Evolutionary conservation across 2,113 vertebrate species (phyloP).

Genomic region (Bolborhynchus lineola): DNA sequence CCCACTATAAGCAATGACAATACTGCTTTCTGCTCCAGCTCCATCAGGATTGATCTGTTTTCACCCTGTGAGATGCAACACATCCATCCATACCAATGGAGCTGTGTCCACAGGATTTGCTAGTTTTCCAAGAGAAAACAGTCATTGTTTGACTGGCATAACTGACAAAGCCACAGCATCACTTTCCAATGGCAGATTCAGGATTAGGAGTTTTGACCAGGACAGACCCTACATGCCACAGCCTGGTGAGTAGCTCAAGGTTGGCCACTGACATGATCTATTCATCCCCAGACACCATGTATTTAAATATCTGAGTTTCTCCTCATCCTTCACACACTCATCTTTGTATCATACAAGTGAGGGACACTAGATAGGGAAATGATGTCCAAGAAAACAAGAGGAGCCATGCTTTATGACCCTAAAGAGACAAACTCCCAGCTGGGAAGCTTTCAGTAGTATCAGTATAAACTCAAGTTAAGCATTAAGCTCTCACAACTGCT

Average conservation of each 20-base stretch:
- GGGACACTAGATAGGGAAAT: fast-evolving
- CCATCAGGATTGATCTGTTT: not conserved
- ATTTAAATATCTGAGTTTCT: not conserved
- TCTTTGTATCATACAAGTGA: too few relatives aligned
- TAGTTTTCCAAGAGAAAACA: not conserved
- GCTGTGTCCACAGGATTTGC: fast-evolving
- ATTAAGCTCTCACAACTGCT: not conserved
- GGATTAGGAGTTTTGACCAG: not conserved
- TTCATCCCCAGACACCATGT: fast-evolving
- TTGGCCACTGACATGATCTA: fast-evolving
- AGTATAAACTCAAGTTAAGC: not conserved
- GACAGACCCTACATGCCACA: not conserved
- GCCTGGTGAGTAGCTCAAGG: not conserved
- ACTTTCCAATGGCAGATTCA: not conserved
- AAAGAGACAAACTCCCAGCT: not conserved
- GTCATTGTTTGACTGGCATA: fast-evolving
- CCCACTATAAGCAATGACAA: not conserved
- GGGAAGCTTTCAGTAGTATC: not conserved
- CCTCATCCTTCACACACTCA: not conserved
- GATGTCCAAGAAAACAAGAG: not conserved
- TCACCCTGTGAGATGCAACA: fast-evolving
- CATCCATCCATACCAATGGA: fast-evolving
- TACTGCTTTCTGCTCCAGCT: not conserved
- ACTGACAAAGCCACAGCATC: not conserved
- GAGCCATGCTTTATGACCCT: fast-evolving